Conservation (phyloP, 1,140 invertebrate genomes). For the Eueides isabella region DNA sequence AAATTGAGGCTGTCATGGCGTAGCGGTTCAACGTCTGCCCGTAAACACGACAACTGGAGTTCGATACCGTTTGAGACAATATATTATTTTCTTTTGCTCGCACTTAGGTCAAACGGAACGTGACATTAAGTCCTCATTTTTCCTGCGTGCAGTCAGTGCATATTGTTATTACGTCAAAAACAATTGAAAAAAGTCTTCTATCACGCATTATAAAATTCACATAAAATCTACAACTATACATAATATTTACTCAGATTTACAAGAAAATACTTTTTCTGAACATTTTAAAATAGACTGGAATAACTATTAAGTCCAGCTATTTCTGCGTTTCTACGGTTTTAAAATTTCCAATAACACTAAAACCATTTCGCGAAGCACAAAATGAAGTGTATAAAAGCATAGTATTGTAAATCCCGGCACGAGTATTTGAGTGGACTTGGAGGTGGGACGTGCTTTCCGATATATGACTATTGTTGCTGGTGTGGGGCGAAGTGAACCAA, state of each 20-base stretch:
- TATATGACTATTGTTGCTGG: background rate
- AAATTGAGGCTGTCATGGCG: too few relatives aligned
- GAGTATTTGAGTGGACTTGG: slow-evolving; percentile 11
- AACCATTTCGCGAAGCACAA: slow-evolving; percentile 9
- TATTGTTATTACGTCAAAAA: too few relatives aligned
- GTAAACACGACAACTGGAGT: too few relatives aligned
- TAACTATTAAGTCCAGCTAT: background rate
- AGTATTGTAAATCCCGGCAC: slow-evolving; percentile 10
- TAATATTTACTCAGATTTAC: background rate
- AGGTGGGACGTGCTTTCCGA: slow-evolving; percentile 2
- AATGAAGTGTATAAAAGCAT: slow-evolving; percentile 13
- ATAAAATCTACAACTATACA: too few relatives aligned
- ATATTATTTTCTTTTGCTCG: too few relatives aligned
- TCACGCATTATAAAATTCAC: too few relatives aligned
- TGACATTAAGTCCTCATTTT: too few relatives aligned
- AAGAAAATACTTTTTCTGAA: background rate
- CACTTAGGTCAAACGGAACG: too few relatives aligned
- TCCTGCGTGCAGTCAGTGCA: too few relatives aligned
- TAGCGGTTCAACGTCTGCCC: too few relatives aligned
- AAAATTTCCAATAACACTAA: slow-evolving; percentile 13
- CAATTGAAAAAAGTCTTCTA: too few relatives aligned
- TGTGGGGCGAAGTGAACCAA: background rate
- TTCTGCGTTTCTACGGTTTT: background rate
- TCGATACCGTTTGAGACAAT: too few relatives aligned
- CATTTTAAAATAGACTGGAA: background rate